Evolutionary conservation across 2,888 invertebrate species (phyloP).

Genomic region (Molorchus minor): DNA sequence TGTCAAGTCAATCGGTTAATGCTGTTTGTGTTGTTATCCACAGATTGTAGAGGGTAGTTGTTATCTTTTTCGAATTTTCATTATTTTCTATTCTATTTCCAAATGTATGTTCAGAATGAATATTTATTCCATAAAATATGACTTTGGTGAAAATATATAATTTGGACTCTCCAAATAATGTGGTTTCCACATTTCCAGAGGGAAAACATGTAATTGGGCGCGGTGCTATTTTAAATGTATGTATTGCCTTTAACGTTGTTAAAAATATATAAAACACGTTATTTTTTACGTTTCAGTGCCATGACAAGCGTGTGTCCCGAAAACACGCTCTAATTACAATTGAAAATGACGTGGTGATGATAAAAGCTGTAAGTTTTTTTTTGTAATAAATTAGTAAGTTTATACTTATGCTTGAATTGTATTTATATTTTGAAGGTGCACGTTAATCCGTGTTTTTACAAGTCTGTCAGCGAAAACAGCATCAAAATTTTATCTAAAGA

Average conservation of each 20-base stretch:
- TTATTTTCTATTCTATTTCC: too few relatives aligned
- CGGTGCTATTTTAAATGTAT: slow-evolving; percentile 34
- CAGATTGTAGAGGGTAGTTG: too few relatives aligned
- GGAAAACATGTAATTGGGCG: slow-evolving; percentile 36
- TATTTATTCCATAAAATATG: too few relatives aligned
- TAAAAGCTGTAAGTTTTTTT: slow-evolving; percentile 65
- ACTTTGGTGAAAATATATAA: slow-evolving; percentile 1
- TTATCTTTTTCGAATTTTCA: too few relatives aligned
- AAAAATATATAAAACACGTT: neutral
- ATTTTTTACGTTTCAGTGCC: slow-evolving; percentile 61
- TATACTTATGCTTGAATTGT: neutral
- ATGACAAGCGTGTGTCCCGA: slow-evolving; percentile 66
- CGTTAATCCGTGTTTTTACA: slow-evolving; percentile 67
- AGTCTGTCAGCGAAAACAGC: slow-evolving; percentile 52
- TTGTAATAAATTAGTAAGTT: slow-evolving; percentile 15
- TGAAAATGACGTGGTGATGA: slow-evolving; percentile 54
- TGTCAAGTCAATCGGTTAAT: too few relatives aligned
- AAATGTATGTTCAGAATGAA: too few relatives aligned
- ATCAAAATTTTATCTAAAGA: slow-evolving; percentile 60
- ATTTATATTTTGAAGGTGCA: slow-evolving; percentile 62
- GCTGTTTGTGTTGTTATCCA: too few relatives aligned
- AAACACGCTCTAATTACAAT: slow-evolving; percentile 65
- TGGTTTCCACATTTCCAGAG: slow-evolving; percentile 17
- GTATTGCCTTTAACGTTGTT: slow-evolving; percentile 6
- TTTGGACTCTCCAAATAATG: slow-evolving; percentile 28